Conservation (phyloP, 2,888 invertebrate genomes). For the Brachynemurus nebulosus region DNA sequence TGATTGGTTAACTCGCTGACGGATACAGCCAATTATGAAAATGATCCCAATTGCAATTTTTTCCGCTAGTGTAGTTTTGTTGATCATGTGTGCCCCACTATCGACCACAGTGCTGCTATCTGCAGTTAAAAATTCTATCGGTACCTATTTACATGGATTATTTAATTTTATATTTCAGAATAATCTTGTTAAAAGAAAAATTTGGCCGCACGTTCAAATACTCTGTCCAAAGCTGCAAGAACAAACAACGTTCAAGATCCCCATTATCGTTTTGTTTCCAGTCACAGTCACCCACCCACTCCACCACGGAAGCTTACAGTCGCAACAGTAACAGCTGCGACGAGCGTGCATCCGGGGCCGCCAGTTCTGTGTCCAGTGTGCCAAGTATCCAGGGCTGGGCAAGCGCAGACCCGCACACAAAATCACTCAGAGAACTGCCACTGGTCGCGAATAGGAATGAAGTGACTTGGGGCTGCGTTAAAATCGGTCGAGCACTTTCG, state of each 20-base stretch:
- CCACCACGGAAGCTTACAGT: neutral
- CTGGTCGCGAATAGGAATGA: conserved; percentile 41
- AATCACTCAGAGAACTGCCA: conserved; percentile 30
- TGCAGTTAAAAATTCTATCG: too few relatives aligned
- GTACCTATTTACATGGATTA: too few relatives aligned
- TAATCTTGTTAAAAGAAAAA: neutral
- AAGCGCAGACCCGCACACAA: neutral
- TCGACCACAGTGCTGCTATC: too few relatives aligned
- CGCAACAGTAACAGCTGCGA: too few relatives aligned
- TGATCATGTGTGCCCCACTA: too few relatives aligned
- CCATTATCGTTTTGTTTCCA: conserved; percentile 2
- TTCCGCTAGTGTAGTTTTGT: too few relatives aligned
- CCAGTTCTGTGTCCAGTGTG: neutral
- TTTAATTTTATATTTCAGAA: neutral
- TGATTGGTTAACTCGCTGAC: too few relatives aligned
- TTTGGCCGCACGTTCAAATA: neutral
- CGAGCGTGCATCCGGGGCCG: neutral
- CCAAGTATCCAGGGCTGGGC: neutral
- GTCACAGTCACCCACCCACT: neutral
- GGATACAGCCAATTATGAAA: too few relatives aligned
- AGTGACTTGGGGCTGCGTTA: conserved; percentile 44
- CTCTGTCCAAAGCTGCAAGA: neutral
- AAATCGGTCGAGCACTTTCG: conserved; percentile 35
- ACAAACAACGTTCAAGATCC: neutral
- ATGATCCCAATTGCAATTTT: too few relatives aligned